These are phyloP conservation scores for Chelonia mydas DNA, from an alignment of 2,797 vertebrate species.

Conservation along the genomic window DNA sequence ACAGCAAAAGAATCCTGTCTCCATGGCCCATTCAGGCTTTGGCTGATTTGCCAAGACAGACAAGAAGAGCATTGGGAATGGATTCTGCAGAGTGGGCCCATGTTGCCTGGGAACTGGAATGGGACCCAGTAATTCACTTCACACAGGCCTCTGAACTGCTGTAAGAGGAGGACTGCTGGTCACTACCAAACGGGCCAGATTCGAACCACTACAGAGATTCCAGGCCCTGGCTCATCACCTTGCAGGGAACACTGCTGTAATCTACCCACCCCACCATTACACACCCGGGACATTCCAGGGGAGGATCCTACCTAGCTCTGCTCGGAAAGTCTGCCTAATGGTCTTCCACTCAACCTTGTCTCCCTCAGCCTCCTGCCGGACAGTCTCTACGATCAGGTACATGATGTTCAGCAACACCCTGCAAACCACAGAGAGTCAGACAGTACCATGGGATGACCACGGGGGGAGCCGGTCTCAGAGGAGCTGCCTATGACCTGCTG, in stretches of 20 bases:
- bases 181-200: not conserved
- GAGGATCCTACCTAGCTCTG: slow-evolving; percentile 88
- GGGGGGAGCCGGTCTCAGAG: not conserved
- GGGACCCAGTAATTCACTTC: rapidly evolving
- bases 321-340: slow-evolving; percentile 91
- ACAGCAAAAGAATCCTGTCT: not conserved
- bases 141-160: too few relatives aligned
- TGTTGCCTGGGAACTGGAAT: rapidly evolving
- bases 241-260: rapidly evolving
- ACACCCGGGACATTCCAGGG: not conserved
- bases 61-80: not conserved
- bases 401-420: slow-evolving; percentile 98
- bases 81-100: not conserved
- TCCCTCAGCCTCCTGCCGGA: slow-evolving; percentile 91
- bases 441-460: rapidly evolving
- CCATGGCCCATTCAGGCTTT: not conserved
- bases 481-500: not conserved
- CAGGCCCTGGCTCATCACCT: rapidly evolving
- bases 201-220: rapidly evolving
- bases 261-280: not conserved
- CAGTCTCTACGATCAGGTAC: slow-evolving; percentile 96
- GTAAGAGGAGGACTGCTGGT: too few relatives aligned
- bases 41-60: not conserved
- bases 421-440: not conserved
- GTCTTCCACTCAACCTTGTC: slow-evolving; percentile 93